Evolutionary conservation across 2,888 invertebrate species (phyloP).

Genomic region (Junonia oenone): DNA sequence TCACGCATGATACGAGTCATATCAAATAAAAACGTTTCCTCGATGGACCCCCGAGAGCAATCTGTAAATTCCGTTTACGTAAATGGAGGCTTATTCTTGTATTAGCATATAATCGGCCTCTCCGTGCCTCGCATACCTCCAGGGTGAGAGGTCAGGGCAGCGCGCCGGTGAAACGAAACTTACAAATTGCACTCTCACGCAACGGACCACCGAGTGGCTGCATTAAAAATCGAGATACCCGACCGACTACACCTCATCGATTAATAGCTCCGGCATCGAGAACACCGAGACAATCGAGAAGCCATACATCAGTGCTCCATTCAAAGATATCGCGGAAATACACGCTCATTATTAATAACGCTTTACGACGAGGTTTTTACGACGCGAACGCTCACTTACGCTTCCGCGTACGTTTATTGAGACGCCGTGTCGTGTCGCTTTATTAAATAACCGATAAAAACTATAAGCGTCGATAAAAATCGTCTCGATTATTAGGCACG

Average conservation of each 20-base stretch:
- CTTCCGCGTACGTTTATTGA: conserved; percentile 54
- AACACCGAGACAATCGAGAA: conserved; percentile 25
- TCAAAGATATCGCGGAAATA: conserved; percentile 28
- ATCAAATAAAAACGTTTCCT: neutral
- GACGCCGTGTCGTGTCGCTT: conserved; percentile 36
- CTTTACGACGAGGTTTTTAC: conserved; percentile 40
- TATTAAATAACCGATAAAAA: conserved; percentile 6
- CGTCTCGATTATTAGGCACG: conserved; percentile 1
- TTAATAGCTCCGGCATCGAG: conserved; percentile 26
- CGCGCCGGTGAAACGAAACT: conserved; percentile 35
- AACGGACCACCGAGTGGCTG: conserved; percentile 38
- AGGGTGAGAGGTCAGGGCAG: conserved; percentile 49
- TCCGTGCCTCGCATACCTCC: conserved; percentile 30
- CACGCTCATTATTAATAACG: conserved; percentile 51
- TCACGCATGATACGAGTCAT: too few relatives aligned
- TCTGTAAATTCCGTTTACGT: conserved; percentile 38
- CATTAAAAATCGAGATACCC: conserved; percentile 27
- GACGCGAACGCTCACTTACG: conserved; percentile 32
- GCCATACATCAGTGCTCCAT: conserved; percentile 26
- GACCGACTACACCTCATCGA: conserved; percentile 25
- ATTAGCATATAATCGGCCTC: conserved; percentile 63
- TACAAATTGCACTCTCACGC: conserved; percentile 67
- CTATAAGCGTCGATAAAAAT: conserved; percentile 5
- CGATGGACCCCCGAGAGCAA: conserved; percentile 12
- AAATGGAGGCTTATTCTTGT: conserved; percentile 45